A percentile compares a stretch with the other conserved stretches of the same genome.
Conservation (phyloP, 2,888 invertebrate species). For the Alloscopus bannaensis region DNA sequence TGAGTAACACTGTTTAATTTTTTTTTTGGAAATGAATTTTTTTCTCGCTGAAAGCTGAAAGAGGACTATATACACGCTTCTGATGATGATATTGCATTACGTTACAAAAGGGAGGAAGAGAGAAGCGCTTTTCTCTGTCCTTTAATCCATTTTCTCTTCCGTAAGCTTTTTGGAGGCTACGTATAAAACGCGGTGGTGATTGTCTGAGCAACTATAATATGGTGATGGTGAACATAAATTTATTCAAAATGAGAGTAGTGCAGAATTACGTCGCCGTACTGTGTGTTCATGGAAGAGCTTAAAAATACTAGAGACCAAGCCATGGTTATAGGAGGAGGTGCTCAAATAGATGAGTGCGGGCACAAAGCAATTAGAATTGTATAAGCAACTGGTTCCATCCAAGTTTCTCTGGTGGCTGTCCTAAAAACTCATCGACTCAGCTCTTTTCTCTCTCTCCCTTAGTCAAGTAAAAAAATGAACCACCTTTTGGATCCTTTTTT, state of each 20-base stretch:
- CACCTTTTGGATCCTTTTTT: slow-evolving; percentile 56
- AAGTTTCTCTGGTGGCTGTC: slow-evolving; percentile 19
- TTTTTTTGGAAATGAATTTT: no score
- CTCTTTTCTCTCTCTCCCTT: slow-evolving; percentile 36
- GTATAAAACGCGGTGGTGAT: no score
- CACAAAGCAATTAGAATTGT: slow-evolving; percentile 59
- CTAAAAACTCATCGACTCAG: neutral
- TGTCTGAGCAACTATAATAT: slow-evolving; percentile 8
- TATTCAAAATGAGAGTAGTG: no score
- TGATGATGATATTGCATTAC: slow-evolving; percentile 47
- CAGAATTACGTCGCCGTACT: no score
- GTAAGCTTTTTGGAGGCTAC: no score
- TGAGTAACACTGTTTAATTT: slow-evolving; percentile 34
- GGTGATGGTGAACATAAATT: no score
- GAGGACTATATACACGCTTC: no score
- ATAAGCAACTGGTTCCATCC: slow-evolving; percentile 55
- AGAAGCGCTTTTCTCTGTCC: no score
- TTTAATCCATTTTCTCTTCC: slow-evolving; percentile 25
- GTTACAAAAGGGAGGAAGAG: slow-evolving; percentile 30
- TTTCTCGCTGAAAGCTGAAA: slow-evolving; percentile 49
- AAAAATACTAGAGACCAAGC: no score
- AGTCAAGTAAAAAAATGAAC: slow-evolving; percentile 22
- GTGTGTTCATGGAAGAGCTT: no score
- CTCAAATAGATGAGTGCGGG: slow-evolving; percentile 13
- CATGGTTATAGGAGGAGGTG: no score